These are phyloP conservation scores for Pseudococcus viburni DNA, from an alignment of 2,888 invertebrate genomes.

Conservation along the genomic window DNA sequence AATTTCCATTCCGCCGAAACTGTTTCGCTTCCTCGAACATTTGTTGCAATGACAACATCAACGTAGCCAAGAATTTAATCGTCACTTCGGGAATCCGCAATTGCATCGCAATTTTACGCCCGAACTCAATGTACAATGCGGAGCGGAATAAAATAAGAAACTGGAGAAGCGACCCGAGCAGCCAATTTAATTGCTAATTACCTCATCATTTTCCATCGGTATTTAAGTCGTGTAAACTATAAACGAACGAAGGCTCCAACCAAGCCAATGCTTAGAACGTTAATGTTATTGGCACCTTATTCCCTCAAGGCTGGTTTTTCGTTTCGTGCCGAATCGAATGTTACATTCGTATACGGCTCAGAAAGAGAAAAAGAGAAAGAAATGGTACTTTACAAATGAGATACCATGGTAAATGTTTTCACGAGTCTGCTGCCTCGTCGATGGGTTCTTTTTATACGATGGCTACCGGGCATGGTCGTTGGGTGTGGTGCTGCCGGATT, in stretches of 20 bases:
- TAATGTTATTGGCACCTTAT: conserved; percentile 13
- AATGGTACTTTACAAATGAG: conserved; percentile 4
- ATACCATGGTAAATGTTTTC: neutral
- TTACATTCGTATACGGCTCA: neutral
- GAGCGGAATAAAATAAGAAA: neutral
- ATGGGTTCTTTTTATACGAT: neutral
- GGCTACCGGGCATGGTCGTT: neutral
- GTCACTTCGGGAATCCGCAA: neutral
- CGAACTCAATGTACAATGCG: neutral
- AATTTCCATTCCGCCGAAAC: too few species aligned
- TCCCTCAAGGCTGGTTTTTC: neutral
- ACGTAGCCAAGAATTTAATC: too few species aligned
- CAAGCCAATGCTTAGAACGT: neutral
- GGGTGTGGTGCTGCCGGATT: neutral
- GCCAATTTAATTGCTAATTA: conserved; percentile 6
- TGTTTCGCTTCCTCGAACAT: too few species aligned
- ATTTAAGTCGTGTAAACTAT: neutral
- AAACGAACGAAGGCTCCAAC: neutral
- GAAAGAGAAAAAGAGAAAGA: neutral
- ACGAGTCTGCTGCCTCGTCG: neutral
- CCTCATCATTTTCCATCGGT: conserved; percentile 6
- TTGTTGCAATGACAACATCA: too few species aligned
- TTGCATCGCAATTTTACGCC: neutral
- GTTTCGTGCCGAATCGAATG: conserved; percentile 1
- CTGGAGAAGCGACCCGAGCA: neutral